Evolutionary conservation across 2,113 vertebrate genomes (phyloP).

Genomic region (Cairina moschata): DNA sequence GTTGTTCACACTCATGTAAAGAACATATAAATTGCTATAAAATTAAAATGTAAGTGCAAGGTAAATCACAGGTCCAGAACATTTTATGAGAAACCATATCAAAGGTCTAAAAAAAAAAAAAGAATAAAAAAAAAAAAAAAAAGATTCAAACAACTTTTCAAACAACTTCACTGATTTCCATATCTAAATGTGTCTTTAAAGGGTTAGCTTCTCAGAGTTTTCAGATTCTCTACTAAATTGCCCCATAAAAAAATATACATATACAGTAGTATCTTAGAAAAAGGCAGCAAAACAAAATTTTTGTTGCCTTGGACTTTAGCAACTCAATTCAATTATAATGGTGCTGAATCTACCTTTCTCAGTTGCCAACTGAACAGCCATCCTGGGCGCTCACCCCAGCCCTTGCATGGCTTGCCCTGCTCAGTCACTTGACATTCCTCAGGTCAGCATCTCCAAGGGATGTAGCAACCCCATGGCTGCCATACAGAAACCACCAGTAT

Average conservation of each 20-base stretch:
- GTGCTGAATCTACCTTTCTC: neutral
- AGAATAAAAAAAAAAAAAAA: slow-evolving; percentile 70
- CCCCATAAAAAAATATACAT: neutral
- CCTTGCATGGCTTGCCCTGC: neutral
- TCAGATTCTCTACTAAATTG: neutral
- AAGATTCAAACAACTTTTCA: slow-evolving; percentile 2
- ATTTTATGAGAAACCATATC: slow-evolving; percentile 61
- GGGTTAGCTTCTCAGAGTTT: too few relatives aligned
- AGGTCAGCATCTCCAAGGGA: neutral
- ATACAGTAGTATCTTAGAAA: neutral
- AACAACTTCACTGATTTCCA: neutral
- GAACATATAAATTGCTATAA: neutral
- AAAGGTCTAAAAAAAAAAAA: slow-evolving; percentile 70
- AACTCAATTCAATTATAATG: neutral
- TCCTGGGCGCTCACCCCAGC: neutral
- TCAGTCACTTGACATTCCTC: neutral
- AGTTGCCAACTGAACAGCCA: neutral
- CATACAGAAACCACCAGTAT: neutral
- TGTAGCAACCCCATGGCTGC: neutral
- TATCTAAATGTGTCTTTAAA: neutral
- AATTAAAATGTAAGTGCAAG: neutral
- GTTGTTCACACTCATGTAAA: neutral
- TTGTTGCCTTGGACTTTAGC: neutral
- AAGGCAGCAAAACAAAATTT: neutral
- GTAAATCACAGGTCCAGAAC: neutral